A percentile compares a stretch with the other conserved stretches of the same genome.
Evolutionary conservation across 2,888 invertebrate genomes (phyloP).

Genomic region (Anthrax anthrax): DNA sequence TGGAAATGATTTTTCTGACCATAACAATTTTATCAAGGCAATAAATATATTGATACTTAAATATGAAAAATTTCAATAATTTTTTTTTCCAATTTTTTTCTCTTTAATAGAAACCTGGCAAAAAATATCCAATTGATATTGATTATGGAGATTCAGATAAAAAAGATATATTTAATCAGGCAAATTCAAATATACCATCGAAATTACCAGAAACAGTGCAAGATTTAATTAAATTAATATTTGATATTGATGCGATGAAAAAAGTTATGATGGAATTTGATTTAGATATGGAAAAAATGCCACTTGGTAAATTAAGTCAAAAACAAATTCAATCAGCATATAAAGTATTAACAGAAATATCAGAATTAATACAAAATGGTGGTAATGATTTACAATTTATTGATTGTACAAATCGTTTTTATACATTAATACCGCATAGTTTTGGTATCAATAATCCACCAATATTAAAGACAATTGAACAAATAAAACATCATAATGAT

Average conservation of each 20-base stretch:
- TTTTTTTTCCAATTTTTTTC: neutral
- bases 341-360: constrained; percentile 57
- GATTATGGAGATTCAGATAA: constrained; percentile 56
- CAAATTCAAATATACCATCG: constrained; percentile 40
- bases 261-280: constrained; percentile 87
- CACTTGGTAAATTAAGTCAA: constrained; percentile 86
- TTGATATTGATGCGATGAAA: constrained; percentile 86
- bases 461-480: constrained; percentile 57
- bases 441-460: constrained; percentile 78
- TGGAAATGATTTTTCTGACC: constrained; percentile 61
- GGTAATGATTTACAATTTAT: constrained; percentile 41
- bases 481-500: constrained; percentile 54
- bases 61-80: neutral
- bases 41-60: too few species aligned
- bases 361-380: constrained; percentile 41
- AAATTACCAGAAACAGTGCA: constrained; percentile 64
- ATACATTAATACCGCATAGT: constrained; percentile 88
- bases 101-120: constrained; percentile 43
- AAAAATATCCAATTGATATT: constrained; percentile 61
- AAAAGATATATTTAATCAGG: constrained; percentile 16
- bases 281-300: constrained; percentile 95
- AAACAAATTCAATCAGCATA: constrained; percentile 81
- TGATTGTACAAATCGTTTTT: constrained; percentile 86
- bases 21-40: constrained; percentile 49
- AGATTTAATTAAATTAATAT: constrained; percentile 68